Evolutionary conservation across 2,797 vertebrate species (phyloP).

Genomic region (Smutsia temminckii): DNA sequence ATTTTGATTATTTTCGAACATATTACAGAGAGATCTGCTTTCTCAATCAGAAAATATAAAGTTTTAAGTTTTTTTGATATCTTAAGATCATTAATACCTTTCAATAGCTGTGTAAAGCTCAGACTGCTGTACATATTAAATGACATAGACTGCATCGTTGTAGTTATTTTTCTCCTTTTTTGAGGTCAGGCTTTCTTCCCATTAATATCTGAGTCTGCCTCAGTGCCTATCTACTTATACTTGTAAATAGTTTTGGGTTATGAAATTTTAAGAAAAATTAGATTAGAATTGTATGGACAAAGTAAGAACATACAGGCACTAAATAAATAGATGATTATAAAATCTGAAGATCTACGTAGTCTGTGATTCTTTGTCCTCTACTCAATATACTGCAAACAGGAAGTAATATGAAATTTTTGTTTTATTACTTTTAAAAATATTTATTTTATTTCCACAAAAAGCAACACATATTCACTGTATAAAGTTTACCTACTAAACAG

Average conservation of each 20-base stretch:
- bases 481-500: background rate
- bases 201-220: background rate
- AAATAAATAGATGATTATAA: background rate
- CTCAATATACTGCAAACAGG: background rate
- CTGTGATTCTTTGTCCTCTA: background rate
- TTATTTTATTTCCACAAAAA: constrained; percentile 17
- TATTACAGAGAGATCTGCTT: background rate
- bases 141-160: background rate
- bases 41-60: constrained; percentile 26
- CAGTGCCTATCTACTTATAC: background rate
- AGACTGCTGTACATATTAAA: background rate
- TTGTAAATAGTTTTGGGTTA: background rate
- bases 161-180: background rate
- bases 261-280: background rate
- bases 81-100: background rate
- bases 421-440: constrained; percentile 20
- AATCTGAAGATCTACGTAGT: background rate
- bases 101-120: background rate
- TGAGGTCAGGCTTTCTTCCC: constrained; percentile 13
- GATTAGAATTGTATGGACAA: background rate
- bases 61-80: background rate
- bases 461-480: background rate
- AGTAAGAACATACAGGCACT: background rate
- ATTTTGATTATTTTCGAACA: background rate
- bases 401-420: background rate